Base-by-base conservation (phyloP, 2,888 invertebrate genomes). In the Rhagonycha fulva region DNA sequence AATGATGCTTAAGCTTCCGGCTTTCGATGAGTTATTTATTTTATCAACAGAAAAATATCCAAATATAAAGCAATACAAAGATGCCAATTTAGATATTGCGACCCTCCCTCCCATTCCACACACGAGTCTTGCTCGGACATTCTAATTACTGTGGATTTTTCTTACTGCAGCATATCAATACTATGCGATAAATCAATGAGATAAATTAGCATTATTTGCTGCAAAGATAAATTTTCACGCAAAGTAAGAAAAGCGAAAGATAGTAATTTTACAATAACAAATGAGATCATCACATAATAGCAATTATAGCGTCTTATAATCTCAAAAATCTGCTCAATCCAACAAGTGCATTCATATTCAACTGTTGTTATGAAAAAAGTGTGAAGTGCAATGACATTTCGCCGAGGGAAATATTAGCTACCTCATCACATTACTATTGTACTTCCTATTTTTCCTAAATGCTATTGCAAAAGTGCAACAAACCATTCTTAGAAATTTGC, bases 381-480 rank as follows among this genome's bases (percentile, higher is more conserved):
- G 32, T 68, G 14, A 68, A 11, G 68, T 14, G 69, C 69, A 69
- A 62, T 73, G 73, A 74, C 74, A 47, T 26, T 70, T 61, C 24
- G 32, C 60, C 47, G 69, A 32, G 62, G 30, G 62, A 72, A 76
- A 67, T 24, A 28, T 10, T 72, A 72, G 23, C 67, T 60, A 67
- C 76, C 60, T 70, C 14, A 24, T 76, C 71, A 23, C 30, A 68
- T 75, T 72, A 61, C 72, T 66, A 60, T 61, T 26, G 24, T 60
- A 76, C 76, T 76, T 76, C 76, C 76, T 76, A 76, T 60, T 72
- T 72, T 76, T 76, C 76, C 76, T 76, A 76, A 76, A 76, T 76
- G 76, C 62, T 26, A 70, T 60, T 72, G 72, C 72, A 76, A 69
- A 75, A 23, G 23, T 71, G 71, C 66, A 47, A 24, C 11, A 66